phyloP scores from a whole-genome alignment of 2,797 vertebrate genomes.

The Xenops minutus region DNA sequence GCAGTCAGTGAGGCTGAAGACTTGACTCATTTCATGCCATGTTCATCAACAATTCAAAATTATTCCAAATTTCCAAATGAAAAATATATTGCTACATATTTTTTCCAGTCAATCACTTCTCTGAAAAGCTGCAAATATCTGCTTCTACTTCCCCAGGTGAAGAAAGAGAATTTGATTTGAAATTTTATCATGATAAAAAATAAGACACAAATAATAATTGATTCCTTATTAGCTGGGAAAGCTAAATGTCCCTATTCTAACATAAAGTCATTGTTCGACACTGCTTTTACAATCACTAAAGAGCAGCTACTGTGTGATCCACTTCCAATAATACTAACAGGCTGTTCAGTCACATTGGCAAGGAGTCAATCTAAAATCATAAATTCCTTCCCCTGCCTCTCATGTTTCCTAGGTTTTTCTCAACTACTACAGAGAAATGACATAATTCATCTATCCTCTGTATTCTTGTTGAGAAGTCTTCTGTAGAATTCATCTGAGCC shows the following conservation, averaged over 20 bases:
- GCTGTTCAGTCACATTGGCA: background rate
- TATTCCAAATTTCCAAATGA: background rate
- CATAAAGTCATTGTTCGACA: background rate
- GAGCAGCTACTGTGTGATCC: background rate
- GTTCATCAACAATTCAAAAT: background rate
- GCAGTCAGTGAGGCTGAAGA: background rate
- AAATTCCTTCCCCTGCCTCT: background rate
- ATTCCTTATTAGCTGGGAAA: background rate
- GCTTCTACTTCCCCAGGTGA: background rate
- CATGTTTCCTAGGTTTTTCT: background rate
- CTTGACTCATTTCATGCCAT: background rate
- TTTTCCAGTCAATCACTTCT: background rate
- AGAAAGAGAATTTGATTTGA: background rate
- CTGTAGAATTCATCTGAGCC: background rate
- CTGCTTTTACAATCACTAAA: background rate
- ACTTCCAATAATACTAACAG: background rate
- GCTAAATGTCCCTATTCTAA: background rate
- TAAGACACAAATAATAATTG: too few species aligned
- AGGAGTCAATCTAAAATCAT: background rate
- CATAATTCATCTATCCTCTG: background rate
- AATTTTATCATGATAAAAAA: background rate
- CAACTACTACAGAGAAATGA: background rate
- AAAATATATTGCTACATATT: background rate
- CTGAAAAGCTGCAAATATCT: background rate
- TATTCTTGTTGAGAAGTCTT: background rate